Conservation (phyloP, 2,888 invertebrate species). For the Tiliacea citrago region DNA sequence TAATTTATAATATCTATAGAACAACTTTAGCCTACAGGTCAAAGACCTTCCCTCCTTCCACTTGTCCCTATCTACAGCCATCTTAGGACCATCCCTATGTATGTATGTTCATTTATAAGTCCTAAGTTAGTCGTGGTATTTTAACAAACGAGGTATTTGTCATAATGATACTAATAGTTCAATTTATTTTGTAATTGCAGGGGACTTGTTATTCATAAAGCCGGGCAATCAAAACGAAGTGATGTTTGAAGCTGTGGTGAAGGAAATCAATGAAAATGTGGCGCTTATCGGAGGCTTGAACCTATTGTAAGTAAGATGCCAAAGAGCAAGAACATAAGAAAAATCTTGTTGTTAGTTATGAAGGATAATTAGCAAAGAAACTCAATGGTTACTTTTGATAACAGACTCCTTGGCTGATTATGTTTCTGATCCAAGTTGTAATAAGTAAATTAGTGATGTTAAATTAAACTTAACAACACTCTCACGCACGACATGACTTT, state of each 20-base stretch:
- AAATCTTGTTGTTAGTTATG: not conserved
- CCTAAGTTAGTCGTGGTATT: not conserved
- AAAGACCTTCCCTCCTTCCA: no score
- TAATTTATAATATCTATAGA: no score
- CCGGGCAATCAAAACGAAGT: slow-evolving; percentile 70
- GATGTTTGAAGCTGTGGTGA: slow-evolving; percentile 83
- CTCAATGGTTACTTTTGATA: not conserved
- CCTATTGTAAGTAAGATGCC: slow-evolving; percentile 56
- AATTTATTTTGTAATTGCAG: slow-evolving; percentile 71
- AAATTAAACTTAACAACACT: not conserved
- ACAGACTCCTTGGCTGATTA: not conserved
- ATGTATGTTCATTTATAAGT: not conserved
- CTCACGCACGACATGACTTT: no score
- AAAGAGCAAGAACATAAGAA: not conserved
- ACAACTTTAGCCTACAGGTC: no score
- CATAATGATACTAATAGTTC: not conserved
- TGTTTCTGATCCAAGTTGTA: not conserved
- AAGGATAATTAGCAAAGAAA: not conserved
- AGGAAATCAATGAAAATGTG: slow-evolving; percentile 76
- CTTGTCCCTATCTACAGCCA: no score
- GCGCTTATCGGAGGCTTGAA: slow-evolving; percentile 62
- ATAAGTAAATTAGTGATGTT: not conserved
- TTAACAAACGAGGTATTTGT: not conserved
- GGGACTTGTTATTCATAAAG: slow-evolving; percentile 88
- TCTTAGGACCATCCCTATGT: no score